Base-by-base conservation (phyloP, 2,888 invertebrate species). In the Gisinianus flammeolus region DNA sequence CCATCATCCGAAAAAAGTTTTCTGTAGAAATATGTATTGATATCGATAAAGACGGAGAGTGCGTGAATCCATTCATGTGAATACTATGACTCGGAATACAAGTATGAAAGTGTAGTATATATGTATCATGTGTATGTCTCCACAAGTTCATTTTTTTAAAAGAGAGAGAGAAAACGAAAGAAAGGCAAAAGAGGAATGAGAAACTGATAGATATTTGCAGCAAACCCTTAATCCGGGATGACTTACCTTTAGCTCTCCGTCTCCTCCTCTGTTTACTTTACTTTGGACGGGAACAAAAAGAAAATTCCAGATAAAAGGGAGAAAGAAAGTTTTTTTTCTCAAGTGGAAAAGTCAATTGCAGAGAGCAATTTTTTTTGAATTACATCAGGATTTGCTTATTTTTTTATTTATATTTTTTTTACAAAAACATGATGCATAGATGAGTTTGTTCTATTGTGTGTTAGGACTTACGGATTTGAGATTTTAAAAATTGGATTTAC, bases 1-100 rank as follows among this genome's bases (percentile, higher is more conserved):
- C 66, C 66, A 74, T 74, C 66, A 74, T 74, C 74, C 66, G 66
- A 74, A 64, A 30, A 64, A 54, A 68, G 35, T 68, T 31, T 62
- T 67, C 31, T n/a, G 4, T 26, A 66, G 26, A 62, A 26, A 26
- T 62, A 62, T 62, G 62, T 62, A 62, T 62, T 62, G 62, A 62
- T 62, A 44, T 44, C 44, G 44, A 26, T 26, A 58, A 26, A 67
- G 67, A 31, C n/a, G 5, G 66, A 26, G 66, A 31, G 72, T 64
- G 33, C 8, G 66, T 31, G 35, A 58, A 64, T 62, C 62, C 73
- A 73, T 73, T 73, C 62, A 73, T 73, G 62, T 33, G 73, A 35
- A 73, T 62, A 73, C 73, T 73, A 73, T 62, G 73, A 33, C 22
- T 58, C 2, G 16, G 54, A 31, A 33, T 58, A 64, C 35, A 71